A percentile compares a stretch with the other conserved stretches of the same genome.
Evolutionary conservation across 2,797 vertebrate genomes (phyloP).

Genomic region (Tamandua tetradactyla): DNA sequence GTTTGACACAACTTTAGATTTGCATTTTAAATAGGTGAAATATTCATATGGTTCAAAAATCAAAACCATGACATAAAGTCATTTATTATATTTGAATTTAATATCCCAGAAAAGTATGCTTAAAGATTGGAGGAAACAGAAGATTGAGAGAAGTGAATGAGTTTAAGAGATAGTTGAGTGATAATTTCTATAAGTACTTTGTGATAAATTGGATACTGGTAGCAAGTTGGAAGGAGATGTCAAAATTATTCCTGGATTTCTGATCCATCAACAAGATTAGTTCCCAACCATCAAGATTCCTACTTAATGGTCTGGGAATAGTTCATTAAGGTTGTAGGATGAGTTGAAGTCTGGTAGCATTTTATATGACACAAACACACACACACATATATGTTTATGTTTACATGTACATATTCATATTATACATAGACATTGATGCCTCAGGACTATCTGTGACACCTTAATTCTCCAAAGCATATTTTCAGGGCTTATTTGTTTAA

Average conservation of each 20-base stretch:
- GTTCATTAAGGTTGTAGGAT: neutral
- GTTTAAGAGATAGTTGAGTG: neutral
- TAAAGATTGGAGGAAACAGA: neutral
- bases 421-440: neutral
- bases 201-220: neutral
- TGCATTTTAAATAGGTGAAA: neutral
- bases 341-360: neutral
- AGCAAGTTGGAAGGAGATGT: neutral
- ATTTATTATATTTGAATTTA: constrained; percentile 10
- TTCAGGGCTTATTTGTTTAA: neutral
- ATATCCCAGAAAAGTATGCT: neutral
- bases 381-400: neutral
- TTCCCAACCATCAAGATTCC: neutral
- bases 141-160: neutral
- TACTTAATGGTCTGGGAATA: neutral
- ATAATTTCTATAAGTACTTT: neutral
- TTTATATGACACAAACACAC: neutral
- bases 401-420: neutral
- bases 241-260: neutral
- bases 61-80: neutral
- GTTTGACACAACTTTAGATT: neutral
- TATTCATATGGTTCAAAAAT: neutral
- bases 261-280: neutral
- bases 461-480: neutral
- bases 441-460: neutral